These are phyloP conservation scores for Ivindomyrus marchei DNA, from an alignment of 2,113 vertebrate species.

Conservation along the genomic window DNA sequence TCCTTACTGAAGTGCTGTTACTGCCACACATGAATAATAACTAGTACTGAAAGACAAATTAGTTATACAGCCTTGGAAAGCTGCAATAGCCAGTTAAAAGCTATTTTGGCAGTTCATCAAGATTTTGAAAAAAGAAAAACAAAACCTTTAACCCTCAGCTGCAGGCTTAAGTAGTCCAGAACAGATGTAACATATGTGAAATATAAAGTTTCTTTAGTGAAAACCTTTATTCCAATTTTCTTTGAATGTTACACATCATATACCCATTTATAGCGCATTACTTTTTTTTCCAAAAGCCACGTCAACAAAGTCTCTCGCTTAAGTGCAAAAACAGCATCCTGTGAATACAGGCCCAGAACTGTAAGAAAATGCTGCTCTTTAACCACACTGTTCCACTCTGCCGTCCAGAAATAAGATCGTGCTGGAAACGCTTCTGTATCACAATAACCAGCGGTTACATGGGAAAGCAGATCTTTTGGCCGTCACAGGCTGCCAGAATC, in stretches of 20 bases:
- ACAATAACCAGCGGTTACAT: neutral
- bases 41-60: neutral
- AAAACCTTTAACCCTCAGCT: neutral
- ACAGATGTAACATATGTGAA: neutral
- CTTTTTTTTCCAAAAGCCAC: neutral
- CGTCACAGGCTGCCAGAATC: neutral
- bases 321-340: neutral
- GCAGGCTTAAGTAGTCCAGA: neutral
- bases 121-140: neutral
- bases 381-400: neutral
- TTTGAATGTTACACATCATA: neutral
- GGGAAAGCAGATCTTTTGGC: neutral
- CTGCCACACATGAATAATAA: neutral
- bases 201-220: neutral
- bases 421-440: neutral
- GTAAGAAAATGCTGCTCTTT: neutral
- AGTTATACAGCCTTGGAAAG: neutral
- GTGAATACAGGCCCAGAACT: neutral
- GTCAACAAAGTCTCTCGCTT: neutral
- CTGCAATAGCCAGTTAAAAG: neutral
- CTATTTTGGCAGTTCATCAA: constrained; percentile 6
- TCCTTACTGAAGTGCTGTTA: neutral
- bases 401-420: neutral
- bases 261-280: neutral
- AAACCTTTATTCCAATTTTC: neutral